A percentile compares a stretch with the other conserved stretches of the same genome.
Conservation (phyloP, 2,797 vertebrate genomes). For the Cynopterus sphinx region DNA sequence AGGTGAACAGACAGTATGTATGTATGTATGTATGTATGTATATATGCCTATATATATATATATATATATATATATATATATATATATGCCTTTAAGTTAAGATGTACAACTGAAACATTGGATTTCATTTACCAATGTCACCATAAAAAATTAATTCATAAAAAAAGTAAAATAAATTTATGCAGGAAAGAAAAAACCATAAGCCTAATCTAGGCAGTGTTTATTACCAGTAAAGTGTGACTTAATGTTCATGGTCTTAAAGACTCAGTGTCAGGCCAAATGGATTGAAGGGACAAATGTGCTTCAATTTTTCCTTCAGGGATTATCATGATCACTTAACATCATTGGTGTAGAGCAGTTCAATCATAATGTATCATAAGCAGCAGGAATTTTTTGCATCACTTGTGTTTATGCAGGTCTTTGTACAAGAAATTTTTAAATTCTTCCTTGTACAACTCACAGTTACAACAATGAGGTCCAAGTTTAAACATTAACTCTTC, state of each 20-base stretch:
- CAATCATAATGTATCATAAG: background rate
- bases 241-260: background rate
- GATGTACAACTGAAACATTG: too few species aligned
- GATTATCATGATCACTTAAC: slow-evolving; percentile 47
- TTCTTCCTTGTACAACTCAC: slow-evolving; percentile 2
- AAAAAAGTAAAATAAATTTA: too few species aligned
- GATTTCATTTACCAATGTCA: too few species aligned
- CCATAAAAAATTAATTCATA: too few species aligned
- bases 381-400: slow-evolving; percentile 39
- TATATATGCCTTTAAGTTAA: too few species aligned
- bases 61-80: too few species aligned
- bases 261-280: slow-evolving; percentile 18
- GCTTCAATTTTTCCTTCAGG: slow-evolving; percentile 50
- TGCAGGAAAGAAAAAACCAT: background rate
- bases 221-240: slow-evolving; percentile 41
- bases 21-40: too few species aligned
- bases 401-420: slow-evolving; percentile 41
- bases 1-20: too few species aligned
- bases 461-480: background rate
- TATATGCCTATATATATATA: too few species aligned
- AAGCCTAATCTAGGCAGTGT: background rate
- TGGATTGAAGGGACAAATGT: slow-evolving; percentile 17
- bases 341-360: background rate
- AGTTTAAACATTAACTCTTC: background rate
- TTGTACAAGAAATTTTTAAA: slow-evolving; percentile 7